Conservation (phyloP, 1,140 invertebrate genomes). For the Eriocheir sinensis region DNA sequence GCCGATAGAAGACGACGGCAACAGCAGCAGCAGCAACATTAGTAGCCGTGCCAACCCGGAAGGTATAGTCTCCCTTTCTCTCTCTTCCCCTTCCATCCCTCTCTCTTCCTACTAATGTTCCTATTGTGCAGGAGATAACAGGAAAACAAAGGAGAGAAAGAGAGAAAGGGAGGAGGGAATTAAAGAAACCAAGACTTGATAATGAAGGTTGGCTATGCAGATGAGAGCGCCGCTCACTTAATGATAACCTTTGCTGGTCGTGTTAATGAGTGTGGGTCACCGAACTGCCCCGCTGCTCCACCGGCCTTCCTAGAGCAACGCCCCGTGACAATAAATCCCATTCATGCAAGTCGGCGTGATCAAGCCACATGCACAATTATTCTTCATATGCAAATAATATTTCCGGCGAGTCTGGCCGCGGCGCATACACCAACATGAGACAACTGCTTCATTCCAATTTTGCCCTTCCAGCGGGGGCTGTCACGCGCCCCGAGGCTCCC, state of each 20-base stretch:
- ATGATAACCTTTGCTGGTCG: background rate
- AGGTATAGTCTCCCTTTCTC: background rate
- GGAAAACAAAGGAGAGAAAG: background rate
- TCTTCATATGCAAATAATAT: background rate
- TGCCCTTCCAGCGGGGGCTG: constrained; percentile 7
- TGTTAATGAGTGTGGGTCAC: constrained; percentile 3
- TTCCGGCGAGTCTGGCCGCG: background rate
- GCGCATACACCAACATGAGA: background rate
- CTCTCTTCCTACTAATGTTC: background rate
- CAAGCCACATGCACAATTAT: constrained; percentile 13
- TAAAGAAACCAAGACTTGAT: background rate
- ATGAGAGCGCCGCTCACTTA: background rate
- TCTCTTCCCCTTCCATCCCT: background rate
- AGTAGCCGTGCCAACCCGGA: no score
- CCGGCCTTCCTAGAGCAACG: background rate
- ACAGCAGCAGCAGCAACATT: no score
- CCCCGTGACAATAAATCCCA: constrained; percentile 23
- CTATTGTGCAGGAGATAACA: background rate
- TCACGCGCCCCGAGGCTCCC: background rate
- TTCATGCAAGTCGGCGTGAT: background rate
- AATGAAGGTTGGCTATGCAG: background rate
- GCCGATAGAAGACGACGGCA: no score
- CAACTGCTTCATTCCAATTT: background rate
- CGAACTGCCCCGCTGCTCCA: background rate
- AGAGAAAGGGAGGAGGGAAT: background rate